These are phyloP conservation scores for Synanthedon formicaeformis DNA, from an alignment of 2,888 invertebrate species.

Conservation along the genomic window DNA sequence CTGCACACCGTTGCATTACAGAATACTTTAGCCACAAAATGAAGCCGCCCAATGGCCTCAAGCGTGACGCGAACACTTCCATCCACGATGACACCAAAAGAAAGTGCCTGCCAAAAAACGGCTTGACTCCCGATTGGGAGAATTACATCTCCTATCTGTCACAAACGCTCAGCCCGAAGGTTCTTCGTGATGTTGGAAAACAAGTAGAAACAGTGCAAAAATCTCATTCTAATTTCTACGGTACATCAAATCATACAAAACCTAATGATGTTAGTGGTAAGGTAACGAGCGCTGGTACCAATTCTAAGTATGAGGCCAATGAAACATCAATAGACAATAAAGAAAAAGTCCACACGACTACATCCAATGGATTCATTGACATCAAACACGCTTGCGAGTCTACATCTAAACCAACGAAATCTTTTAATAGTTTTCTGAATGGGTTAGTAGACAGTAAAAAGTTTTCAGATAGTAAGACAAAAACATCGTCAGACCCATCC, in stretches of 20 bases:
- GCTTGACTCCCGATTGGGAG: slow-evolving; percentile 58
- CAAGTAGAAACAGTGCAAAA: slow-evolving; percentile 32
- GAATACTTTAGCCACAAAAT: slow-evolving; percentile 88
- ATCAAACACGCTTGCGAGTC: slow-evolving; percentile 35
- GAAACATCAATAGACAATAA: slow-evolving; percentile 31
- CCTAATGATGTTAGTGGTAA: slow-evolving; percentile 28
- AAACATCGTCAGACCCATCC: slow-evolving; percentile 41
- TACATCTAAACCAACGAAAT: slow-evolving; percentile 29
- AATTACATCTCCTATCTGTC: slow-evolving; percentile 64
- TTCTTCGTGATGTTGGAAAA: slow-evolving; percentile 53
- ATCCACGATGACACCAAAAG: slow-evolving; percentile 47
- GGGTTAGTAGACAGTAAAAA: slow-evolving; percentile 42
- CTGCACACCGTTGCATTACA: slow-evolving; percentile 82
- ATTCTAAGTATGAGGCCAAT: slow-evolving; percentile 37
- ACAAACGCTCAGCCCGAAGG: slow-evolving; percentile 60
- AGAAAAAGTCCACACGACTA: slow-evolving; percentile 32
- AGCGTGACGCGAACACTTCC: slow-evolving; percentile 42
- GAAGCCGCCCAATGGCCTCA: slow-evolving; percentile 74
- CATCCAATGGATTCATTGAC: slow-evolving; percentile 53
- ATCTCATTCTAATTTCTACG: slow-evolving; percentile 21
- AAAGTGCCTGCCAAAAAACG: slow-evolving; percentile 59
- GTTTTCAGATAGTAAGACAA: slow-evolving; percentile 27
- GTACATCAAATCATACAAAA: slow-evolving; percentile 22
- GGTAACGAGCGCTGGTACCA: slow-evolving; percentile 21
- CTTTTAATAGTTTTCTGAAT: slow-evolving; percentile 28